Base-by-base conservation (phyloP, 1,140 invertebrate species). In the Aphaenogaster floridana region DNA sequence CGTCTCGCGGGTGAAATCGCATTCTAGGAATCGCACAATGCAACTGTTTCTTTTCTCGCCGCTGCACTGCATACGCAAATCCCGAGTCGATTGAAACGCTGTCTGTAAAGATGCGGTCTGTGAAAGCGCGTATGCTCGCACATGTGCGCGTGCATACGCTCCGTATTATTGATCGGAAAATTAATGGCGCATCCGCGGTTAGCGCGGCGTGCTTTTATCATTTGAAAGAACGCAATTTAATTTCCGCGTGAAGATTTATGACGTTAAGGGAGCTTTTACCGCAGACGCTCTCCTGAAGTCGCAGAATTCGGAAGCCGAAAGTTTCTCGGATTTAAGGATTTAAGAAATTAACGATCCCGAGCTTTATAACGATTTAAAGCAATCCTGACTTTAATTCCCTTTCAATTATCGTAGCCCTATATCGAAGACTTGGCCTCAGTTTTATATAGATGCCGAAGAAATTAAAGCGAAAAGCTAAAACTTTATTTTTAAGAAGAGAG, bases 1-100 rank as follows among this genome's bases (percentile, higher is more conserved):
- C 69, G 80, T 76, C 80, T 74, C 69, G 42, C 69, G 69, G n/a
- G 69, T 84, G 80, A 84, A 84, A 84, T 84, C 80, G 80, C 54
- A 74, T 84, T 84, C 80, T 63, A 61, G 80, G 80, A 84, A 84
- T 84, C 80, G 69, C 42, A 84, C 80, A 84, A 84, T 84, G 57
- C 80, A 61, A 74, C 69, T 57, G 80, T 84, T 84, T 63, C 80
- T 76, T 84, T 76, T 61, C 80, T 79, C 61, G 74, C n/a, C 28
- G 72, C 11, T 13, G 69, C 69, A 28, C 15, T 74, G 83, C 83
- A 34, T 79, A 78, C 54, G 83, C 72, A 76, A 77, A 63, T 74
- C 81, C 15, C 52, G 76, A 28, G 28, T n/a, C 59, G 48, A 17
- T 81, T 34, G 39, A 50, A 83, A 72, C 21, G 57, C 52, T 42